These are phyloP conservation scores for Etia nguti DNA, from an alignment of 2,113 vertebrate species.

Conservation along the genomic window DNA sequence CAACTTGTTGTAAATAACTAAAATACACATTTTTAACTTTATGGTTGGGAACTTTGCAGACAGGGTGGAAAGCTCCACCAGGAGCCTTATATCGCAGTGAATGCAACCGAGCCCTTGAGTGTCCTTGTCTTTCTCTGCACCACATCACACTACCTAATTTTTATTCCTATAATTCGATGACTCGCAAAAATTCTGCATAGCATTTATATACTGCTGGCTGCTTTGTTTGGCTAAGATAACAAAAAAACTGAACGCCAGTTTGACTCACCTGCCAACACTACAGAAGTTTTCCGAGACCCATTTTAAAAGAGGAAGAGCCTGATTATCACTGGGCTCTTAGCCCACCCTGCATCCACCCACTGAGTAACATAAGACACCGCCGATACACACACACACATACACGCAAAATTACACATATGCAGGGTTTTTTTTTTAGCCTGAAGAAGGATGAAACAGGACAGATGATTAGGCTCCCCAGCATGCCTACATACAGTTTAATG, in stretches of 20 bases:
- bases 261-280: neutral
- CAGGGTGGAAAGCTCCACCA: neutral
- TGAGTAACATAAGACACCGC: constrained; percentile 12
- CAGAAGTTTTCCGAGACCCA: constrained; percentile 1
- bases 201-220: neutral
- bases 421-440: neutral
- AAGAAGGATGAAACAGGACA: constrained; percentile 5
- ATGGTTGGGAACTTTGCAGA: neutral
- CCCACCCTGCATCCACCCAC: constrained; percentile 6
- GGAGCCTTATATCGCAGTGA: neutral
- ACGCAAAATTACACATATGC: neutral
- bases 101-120: neutral
- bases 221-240: neutral
- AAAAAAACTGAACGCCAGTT: neutral
- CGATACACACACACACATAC: neutral
- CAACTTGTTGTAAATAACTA: neutral
- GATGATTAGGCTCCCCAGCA: neutral
- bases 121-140: neutral
- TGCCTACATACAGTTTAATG: neutral
- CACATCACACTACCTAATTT: neutral
- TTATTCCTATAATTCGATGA: neutral
- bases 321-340: neutral
- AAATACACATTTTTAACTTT: neutral
- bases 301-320: constrained; percentile 27
- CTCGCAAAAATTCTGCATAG: neutral